These are phyloP conservation scores for Ochropleura plecta DNA, from an alignment of 2,888 invertebrate species.

Conservation along the genomic window DNA sequence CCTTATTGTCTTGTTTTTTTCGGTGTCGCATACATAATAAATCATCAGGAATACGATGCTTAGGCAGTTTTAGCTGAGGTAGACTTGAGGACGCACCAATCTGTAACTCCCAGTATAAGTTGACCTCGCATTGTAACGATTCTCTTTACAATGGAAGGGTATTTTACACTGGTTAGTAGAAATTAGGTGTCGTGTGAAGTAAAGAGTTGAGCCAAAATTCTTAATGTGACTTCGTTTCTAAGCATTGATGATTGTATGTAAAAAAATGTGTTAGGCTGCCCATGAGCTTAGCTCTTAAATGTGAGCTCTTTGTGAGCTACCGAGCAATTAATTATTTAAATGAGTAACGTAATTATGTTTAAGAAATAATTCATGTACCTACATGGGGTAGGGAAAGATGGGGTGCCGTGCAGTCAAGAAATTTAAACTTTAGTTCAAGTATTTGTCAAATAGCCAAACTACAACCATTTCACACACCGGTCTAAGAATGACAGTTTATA, in stretches of 20 bases:
- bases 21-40: constrained; percentile 23
- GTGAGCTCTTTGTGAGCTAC: not conserved
- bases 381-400: too few species aligned
- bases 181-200: too few species aligned
- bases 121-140: not conserved
- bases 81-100: not conserved
- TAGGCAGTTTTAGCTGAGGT: constrained; percentile 10
- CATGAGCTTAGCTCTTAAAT: not conserved
- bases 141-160: not conserved
- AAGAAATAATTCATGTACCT: not conserved
- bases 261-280: not conserved
- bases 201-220: not conserved
- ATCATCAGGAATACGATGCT: constrained; percentile 11
- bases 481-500: too few species aligned
- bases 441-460: too few species aligned
- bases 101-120: not conserved
- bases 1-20: constrained; percentile 41
- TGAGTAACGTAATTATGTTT: not conserved
- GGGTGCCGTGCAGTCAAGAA: too few species aligned
- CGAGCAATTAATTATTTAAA: not conserved
- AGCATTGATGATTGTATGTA: not conserved
- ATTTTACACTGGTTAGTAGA: not conserved
- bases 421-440: too few species aligned
- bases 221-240: constrained; percentile 3
- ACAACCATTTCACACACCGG: too few species aligned